Base-by-base conservation (phyloP, 2,888 invertebrate genomes). In the Euplexia lucipara region DNA sequence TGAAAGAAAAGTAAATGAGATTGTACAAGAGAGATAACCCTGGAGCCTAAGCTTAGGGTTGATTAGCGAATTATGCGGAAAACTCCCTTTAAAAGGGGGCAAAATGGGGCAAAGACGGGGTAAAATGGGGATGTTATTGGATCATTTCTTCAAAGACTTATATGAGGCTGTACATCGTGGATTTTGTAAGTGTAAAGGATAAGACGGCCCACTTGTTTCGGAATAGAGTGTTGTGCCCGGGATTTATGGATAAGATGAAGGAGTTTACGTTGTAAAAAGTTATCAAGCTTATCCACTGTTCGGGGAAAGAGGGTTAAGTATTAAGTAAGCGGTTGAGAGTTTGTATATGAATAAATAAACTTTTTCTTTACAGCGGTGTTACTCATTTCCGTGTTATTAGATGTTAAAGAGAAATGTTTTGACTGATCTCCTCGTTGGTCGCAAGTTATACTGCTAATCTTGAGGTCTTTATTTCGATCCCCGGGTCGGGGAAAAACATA, bases 61-160 rank as follows among this genome's bases (percentile, higher is more conserved):
- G 84, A 88, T 88, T 85, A 82, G 80, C 78, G 63, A 86, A 88
- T 87, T 88, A 88, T 87, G 76, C 85, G 64, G 76, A 70, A 73
- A 66, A 59, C 42, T 22, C 30, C 34, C 49, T 58, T 47, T 2
- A 35, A 32, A 34, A 12, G 58, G 74, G 48, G 32, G 22, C 1
- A 9, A 22, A 41, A 34, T n/a, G 37, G 34, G 32, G 9, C 12
- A 44, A 35, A 34, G 37, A n/a, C 26, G 37, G n/a, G 52, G 12
- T 1, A n/a, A 70, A 69, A 26, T 12, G 51, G n/a, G 37, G 48
- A 26, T 44, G 57, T 68, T 78, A 81, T 74, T 64, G 58, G 47
- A 45, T 22, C 42, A 70, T 74, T 76, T 64, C 69, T 69, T 65
- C 49, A 5, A 42, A n/a, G 70, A 42, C 62, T 48, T 51, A 61